These are phyloP conservation scores for Stegodyphus mimosarum DNA, from an alignment of 1,140 invertebrate genomes.

Conservation along the genomic window DNA sequence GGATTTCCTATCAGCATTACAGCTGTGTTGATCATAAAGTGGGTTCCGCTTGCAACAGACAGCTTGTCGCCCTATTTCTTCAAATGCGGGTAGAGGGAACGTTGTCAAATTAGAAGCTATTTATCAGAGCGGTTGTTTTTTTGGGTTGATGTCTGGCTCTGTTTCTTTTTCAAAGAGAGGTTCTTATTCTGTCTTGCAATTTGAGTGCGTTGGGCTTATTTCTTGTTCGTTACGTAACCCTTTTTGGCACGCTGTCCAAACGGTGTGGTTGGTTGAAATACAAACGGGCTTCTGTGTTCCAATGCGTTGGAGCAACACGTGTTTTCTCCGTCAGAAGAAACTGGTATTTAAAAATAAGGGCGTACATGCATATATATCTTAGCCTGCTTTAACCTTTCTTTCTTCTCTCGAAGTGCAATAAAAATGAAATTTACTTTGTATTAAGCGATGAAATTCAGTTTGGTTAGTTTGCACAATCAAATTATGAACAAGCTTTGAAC, in stretches of 20 bases:
- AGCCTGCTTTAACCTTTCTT: too few relatives aligned
- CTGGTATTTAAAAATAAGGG: too few relatives aligned
- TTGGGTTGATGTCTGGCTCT: not conserved
- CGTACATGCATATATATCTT: too few relatives aligned
- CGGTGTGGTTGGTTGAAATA: not conserved
- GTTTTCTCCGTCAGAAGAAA: too few relatives aligned
- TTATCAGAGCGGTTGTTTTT: slow-evolving; percentile 8
- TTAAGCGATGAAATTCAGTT: too few relatives aligned
- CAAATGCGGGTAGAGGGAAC: not conserved
- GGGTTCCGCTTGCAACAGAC: slow-evolving; percentile 27
- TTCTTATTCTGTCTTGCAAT: too few relatives aligned
- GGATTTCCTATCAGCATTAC: slow-evolving; percentile 46
- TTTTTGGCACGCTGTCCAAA: not conserved
- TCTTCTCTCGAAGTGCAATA: too few relatives aligned
- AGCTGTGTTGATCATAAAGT: slow-evolving; percentile 49
- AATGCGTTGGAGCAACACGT: not conserved
- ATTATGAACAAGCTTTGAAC: too few relatives aligned
- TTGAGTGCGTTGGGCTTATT: not conserved
- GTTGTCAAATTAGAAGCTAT: slow-evolving; percentile 43
- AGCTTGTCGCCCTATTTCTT: slow-evolving; percentile 31
- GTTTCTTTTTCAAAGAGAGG: not conserved
- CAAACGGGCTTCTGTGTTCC: slow-evolving; percentile 14
- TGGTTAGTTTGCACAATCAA: too few relatives aligned
- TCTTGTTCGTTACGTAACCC: not conserved
- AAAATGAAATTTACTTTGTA: too few relatives aligned